Base-by-base conservation (phyloP, 2,888 invertebrate species). In the Tiliacea aurago region DNA sequence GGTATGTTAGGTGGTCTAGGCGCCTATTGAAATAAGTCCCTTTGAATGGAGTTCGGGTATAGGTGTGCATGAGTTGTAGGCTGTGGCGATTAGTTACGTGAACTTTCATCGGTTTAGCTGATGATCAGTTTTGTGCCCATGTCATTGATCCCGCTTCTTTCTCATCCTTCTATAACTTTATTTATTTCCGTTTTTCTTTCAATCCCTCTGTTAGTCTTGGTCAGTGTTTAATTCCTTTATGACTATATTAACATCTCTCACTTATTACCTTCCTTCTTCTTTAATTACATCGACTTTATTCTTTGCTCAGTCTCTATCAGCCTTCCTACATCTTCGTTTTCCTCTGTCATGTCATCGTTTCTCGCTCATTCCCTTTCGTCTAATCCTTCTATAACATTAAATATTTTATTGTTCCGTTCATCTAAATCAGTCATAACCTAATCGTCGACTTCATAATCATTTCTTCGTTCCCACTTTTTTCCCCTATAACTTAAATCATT, bases 21-120 rank as follows among this genome's bases (percentile, higher is more conserved):
- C 83, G 82, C 84, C 83, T 84, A 80, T 85, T 85, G 80, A 80
- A 86, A 88, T 83, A 81, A 83, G 84, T 81, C 69, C 65, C 81
- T 83, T 84, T 87, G 76, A 88, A 87, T 87, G 75, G 77, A 75
- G 75, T 84, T 81, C 64, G 59, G 70, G 75, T 64, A 69, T 76
- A 41, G 73, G 69, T 47, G 63, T 71, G 67, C 56, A 45, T 73
- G 58, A 71, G 64, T 65, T 74, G 71, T 43, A 72, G 63, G 28
- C 58, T 67, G 15, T 63, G 11, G 76, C 73, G 80, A 70, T 73
- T 58, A 61, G 11, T 70, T 51, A 56, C 41, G 51, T 69, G 18
- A 43, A 56, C 49, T 53, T 45, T 51, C 13, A 61, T 55, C 1
- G 5, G 53, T 61, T 43, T 33, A 45, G 43, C 53, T 15, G 33